These are phyloP conservation scores for Onthophagus taurus DNA, from an alignment of 1,140 invertebrate species.

Conservation along the genomic window DNA sequence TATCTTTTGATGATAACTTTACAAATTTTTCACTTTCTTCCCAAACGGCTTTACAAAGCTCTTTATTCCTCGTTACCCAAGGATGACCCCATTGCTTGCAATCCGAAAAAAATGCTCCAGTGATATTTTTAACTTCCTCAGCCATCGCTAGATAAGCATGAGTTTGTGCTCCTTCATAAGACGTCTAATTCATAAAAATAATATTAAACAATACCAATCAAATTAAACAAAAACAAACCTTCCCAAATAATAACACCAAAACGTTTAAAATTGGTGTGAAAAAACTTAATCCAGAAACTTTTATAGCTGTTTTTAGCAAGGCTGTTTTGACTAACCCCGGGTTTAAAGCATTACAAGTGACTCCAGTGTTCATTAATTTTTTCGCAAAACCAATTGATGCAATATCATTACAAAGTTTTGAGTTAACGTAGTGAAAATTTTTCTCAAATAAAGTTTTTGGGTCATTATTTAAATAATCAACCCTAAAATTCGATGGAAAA, in stretches of 20 bases:
- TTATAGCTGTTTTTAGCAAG: too few species aligned
- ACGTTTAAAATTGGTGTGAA: too few species aligned
- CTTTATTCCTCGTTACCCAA: slow-evolving; percentile 25
- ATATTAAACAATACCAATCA: neutral
- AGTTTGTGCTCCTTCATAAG: slow-evolving; percentile 56
- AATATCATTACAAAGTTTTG: slow-evolving; percentile 31
- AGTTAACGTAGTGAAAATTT: slow-evolving; percentile 28
- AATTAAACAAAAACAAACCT: neutral
- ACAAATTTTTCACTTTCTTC: slow-evolving; percentile 27
- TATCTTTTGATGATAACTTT: too few species aligned
- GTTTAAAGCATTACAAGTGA: slow-evolving; percentile 43
- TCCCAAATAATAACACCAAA: too few species aligned
- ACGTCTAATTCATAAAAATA: slow-evolving; percentile 40
- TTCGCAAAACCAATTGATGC: slow-evolving; percentile 30
- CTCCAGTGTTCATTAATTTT: slow-evolving; percentile 28
- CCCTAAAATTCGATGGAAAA: slow-evolving; percentile 21
- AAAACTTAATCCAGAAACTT: too few species aligned
- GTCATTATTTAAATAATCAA: slow-evolving; percentile 26
- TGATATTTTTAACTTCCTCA: slow-evolving; percentile 46
- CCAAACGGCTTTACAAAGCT: slow-evolving; percentile 28
- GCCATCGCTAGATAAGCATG: slow-evolving; percentile 50
- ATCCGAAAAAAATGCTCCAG: slow-evolving; percentile 59
- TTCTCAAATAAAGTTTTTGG: slow-evolving; percentile 15
- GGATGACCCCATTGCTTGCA: slow-evolving; percentile 37
- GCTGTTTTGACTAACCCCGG: too few species aligned